Conservation (phyloP, 2,888 invertebrate species). For the Nezara viridula region DNA sequence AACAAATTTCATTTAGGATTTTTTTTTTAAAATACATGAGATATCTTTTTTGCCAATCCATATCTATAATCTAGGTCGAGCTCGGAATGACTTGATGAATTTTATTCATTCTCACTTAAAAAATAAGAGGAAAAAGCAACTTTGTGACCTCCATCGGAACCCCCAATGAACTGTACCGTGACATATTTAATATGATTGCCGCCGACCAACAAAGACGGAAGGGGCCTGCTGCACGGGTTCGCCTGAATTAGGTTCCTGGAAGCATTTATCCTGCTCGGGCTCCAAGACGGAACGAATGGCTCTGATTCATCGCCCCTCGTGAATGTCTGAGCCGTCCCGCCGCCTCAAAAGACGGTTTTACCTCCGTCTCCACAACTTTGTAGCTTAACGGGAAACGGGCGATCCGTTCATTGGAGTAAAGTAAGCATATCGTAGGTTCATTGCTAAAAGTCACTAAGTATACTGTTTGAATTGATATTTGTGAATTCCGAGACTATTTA, state of each 20-base stretch:
- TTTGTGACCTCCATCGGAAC: background rate
- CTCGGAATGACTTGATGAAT: too few relatives aligned
- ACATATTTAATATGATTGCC: background rate
- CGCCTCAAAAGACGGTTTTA: background rate
- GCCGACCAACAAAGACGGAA: background rate
- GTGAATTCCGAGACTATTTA: too few relatives aligned
- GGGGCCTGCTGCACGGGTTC: background rate
- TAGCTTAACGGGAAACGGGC: background rate
- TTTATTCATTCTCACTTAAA: too few relatives aligned
- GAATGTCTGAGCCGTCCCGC: background rate
- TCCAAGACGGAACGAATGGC: conserved; percentile 6
- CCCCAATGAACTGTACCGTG: background rate
- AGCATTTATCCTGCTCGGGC: background rate
- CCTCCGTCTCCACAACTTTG: background rate
- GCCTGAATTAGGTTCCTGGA: conserved; percentile 3
- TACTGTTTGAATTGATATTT: too few relatives aligned
- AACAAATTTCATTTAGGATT: too few relatives aligned
- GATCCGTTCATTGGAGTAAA: background rate
- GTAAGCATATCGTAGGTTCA: too few relatives aligned
- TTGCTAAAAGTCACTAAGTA: too few relatives aligned
- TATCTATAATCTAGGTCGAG: too few relatives aligned
- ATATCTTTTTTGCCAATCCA: too few relatives aligned
- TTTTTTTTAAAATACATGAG: too few relatives aligned
- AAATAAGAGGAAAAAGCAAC: too few relatives aligned
- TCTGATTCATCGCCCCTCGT: background rate